Percentiles rank a stretch among this genome's conserved stretches.
These are phyloP conservation scores for Corythornis madagascariensis DNA, from an alignment of 2,113 vertebrate species.

Conservation along the genomic window DNA sequence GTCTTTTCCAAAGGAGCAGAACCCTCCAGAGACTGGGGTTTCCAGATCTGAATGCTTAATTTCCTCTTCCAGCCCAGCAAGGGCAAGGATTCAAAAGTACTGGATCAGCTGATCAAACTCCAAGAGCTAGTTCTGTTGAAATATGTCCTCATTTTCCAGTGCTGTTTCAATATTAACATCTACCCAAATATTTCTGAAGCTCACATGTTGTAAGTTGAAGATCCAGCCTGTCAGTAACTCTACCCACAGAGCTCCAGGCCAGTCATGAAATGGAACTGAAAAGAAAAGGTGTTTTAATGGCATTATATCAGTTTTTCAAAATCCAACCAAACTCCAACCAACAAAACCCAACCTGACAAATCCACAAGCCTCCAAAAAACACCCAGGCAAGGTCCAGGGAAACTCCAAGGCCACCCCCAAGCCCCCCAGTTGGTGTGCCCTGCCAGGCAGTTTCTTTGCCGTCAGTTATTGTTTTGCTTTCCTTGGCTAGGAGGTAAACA, in stretches of 20 bases:
- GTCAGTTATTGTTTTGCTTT: no score
- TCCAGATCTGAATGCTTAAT: slow-evolving; percentile 75
- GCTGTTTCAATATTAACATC: slow-evolving; percentile 39
- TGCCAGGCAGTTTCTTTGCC: background rate
- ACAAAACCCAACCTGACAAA: background rate
- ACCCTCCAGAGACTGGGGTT: slow-evolving; percentile 37
- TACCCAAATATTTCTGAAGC: slow-evolving; percentile 36
- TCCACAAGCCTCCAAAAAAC: background rate
- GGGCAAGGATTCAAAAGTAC: slow-evolving; percentile 64
- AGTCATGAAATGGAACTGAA: background rate
- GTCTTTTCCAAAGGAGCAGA: slow-evolving; percentile 68
- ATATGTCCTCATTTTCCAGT: slow-evolving; percentile 6
- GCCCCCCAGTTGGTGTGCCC: accelerated
- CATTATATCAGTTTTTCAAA: background rate
- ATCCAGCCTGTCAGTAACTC: background rate
- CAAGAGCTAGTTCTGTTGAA: background rate
- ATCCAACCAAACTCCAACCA: background rate
- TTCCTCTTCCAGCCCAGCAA: slow-evolving; percentile 62
- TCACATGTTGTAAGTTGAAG: background rate
- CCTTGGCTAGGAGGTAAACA: no score
- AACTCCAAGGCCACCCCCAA: background rate
- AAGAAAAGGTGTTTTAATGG: background rate
- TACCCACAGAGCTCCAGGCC: background rate
- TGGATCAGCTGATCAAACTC: background rate
- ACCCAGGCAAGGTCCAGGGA: background rate